These are phyloP conservation scores for Sebastes minor DNA, from an alignment of 2,797 vertebrate genomes.

Conservation along the genomic window DNA sequence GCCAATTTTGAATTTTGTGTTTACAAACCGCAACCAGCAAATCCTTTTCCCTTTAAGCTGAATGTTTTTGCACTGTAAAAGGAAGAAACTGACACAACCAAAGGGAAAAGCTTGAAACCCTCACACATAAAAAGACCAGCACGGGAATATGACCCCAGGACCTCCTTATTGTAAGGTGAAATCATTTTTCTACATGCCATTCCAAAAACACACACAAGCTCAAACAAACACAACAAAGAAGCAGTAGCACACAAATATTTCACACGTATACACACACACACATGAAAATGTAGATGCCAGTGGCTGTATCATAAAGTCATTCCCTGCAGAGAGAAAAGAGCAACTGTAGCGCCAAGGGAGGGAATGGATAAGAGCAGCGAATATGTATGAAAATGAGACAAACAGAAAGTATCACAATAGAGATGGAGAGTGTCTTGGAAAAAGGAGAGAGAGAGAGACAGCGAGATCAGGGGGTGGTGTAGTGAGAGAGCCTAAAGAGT, in stretches of 20 bases:
- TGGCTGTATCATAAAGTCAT: slow-evolving; percentile 26
- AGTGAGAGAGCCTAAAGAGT: slow-evolving; percentile 18
- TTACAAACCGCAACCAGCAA: not conserved
- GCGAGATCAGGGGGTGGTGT: not conserved
- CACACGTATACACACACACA: not conserved
- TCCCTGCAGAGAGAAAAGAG: slow-evolving; percentile 28
- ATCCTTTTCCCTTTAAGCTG: not conserved
- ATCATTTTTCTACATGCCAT: not conserved
- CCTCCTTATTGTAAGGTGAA: not conserved
- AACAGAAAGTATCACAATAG: slow-evolving; percentile 42
- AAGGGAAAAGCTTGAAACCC: not conserved
- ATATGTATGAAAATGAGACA: slow-evolving; percentile 68
- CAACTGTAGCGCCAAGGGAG: not conserved
- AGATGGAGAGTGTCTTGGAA: slow-evolving; percentile 15
- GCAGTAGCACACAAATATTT: not conserved
- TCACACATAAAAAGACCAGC: not conserved
- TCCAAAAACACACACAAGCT: not conserved
- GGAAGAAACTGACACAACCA: not conserved
- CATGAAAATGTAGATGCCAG: slow-evolving; percentile 19
- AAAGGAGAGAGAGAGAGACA: not conserved
- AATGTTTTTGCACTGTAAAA: not conserved
- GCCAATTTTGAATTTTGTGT: not conserved
- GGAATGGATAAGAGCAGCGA: slow-evolving; percentile 31
- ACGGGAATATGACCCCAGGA: not conserved
- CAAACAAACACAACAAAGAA: slow-evolving; percentile 18